These are phyloP conservation scores for Tachina grossa DNA, from an alignment of 2,888 invertebrate genomes.

Conservation along the genomic window DNA sequence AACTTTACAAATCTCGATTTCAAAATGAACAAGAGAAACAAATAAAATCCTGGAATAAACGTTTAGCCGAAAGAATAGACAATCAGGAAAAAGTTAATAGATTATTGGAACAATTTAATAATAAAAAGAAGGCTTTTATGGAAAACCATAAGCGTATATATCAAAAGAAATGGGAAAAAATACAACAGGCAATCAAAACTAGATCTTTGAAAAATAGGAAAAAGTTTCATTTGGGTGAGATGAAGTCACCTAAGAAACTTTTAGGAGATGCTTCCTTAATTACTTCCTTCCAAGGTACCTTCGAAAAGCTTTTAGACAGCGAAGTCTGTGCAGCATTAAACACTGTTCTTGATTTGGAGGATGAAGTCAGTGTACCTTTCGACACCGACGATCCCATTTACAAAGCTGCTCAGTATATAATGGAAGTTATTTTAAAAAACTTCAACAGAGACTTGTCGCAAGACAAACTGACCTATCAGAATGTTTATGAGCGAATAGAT, in stretches of 20 bases:
- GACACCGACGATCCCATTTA: slow-evolving; percentile 78
- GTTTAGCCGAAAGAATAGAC: slow-evolving; percentile 77
- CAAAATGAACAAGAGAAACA: slow-evolving; percentile 74
- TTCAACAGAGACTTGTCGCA: slow-evolving; percentile 78
- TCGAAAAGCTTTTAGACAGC: slow-evolving; percentile 76
- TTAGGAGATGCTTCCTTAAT: slow-evolving; percentile 60
- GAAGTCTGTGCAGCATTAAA: slow-evolving; percentile 79
- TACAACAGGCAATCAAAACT: slow-evolving; percentile 69
- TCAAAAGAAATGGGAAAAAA: slow-evolving; percentile 69
- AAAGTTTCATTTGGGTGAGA: background rate
- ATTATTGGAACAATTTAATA: slow-evolving; percentile 69
- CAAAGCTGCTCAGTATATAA: slow-evolving; percentile 80
- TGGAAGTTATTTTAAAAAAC: slow-evolving; percentile 77
- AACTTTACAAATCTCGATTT: slow-evolving; percentile 70
- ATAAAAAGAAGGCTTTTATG: slow-evolving; percentile 75
- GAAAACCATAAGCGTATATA: slow-evolving; percentile 70
- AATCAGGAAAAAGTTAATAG: slow-evolving; percentile 75
- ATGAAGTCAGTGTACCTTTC: slow-evolving; percentile 73
- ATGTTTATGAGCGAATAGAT: slow-evolving; percentile 74
- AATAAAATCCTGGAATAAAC: slow-evolving; percentile 77
- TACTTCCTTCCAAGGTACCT: slow-evolving; percentile 74
- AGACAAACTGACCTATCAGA: slow-evolving; percentile 73
- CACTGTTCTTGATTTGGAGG: slow-evolving; percentile 77
- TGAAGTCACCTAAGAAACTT: background rate
- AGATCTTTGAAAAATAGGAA: slow-evolving; percentile 26